These are phyloP conservation scores for Wiebesia pumilae DNA, from an alignment of 1,140 invertebrate species.

Conservation along the genomic window DNA sequence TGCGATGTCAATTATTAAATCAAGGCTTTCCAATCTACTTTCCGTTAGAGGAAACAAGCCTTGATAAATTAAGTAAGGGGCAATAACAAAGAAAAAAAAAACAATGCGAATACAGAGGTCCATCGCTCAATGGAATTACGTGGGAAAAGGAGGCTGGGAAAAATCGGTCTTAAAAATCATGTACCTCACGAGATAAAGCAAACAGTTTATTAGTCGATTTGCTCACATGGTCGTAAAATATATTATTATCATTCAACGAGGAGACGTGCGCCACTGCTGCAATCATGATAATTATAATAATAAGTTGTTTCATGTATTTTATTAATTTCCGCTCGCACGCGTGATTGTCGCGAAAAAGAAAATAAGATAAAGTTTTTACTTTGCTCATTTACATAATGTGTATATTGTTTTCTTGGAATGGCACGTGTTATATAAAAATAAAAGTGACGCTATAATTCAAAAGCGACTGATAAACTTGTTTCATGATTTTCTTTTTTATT, in stretches of 20 bases:
- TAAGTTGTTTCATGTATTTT: not conserved
- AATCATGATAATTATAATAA: conserved; percentile 51
- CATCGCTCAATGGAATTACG: not conserved
- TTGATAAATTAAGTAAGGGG: not conserved
- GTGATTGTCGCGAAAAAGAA: conserved; percentile 20
- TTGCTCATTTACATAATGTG: not conserved
- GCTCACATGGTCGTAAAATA: conserved; percentile 67
- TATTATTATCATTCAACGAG: conserved; percentile 66
- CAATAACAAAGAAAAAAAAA: not conserved
- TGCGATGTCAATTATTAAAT: not conserved
- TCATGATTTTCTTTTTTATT: conserved; percentile 6
- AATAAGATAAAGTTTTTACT: not conserved
- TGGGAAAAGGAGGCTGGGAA: not conserved
- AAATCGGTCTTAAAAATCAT: not conserved
- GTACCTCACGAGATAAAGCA: conserved; percentile 60
- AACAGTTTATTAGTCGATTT: conserved; percentile 67
- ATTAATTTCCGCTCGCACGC: not conserved
- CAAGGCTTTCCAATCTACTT: not conserved
- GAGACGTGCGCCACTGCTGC: conserved; percentile 57
- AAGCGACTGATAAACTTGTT: conserved; percentile 50
- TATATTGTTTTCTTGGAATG: conserved; percentile 13
- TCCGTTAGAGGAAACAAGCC: not conserved
- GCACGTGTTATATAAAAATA: conserved; percentile 19
- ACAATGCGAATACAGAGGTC: not conserved
- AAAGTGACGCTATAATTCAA: conserved; percentile 29